Conservation (phyloP, 2,113 vertebrate genomes). For the Bubo blakistoni region DNA sequence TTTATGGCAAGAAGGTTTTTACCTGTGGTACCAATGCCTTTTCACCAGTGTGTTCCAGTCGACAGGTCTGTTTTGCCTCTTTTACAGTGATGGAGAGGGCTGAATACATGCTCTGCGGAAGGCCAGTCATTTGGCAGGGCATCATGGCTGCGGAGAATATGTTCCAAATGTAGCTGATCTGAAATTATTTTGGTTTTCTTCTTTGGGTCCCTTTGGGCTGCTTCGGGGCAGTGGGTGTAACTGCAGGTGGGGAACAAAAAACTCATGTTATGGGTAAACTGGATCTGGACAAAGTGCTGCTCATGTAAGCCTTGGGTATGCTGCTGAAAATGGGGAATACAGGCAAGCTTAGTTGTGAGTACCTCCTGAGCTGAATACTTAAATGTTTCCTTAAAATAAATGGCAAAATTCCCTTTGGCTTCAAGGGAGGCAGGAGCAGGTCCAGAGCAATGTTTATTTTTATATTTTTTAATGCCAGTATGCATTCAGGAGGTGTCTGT, state of each 20-base stretch:
- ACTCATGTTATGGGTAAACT: background rate
- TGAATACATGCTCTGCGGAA: background rate
- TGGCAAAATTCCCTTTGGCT: background rate
- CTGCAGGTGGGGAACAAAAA: background rate
- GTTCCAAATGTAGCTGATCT: background rate
- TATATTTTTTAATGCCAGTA: background rate
- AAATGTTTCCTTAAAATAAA: background rate
- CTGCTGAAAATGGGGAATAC: background rate
- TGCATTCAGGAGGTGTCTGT: background rate
- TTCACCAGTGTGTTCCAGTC: conserved; percentile 88
- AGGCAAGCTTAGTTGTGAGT: background rate
- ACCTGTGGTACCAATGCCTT: conserved; percentile 97
- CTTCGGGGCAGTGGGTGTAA: background rate
- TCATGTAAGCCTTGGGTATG: background rate
- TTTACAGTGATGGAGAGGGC: background rate
- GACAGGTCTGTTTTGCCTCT: conserved; percentile 82
- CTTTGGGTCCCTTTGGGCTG: background rate
- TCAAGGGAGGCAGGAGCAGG: background rate
- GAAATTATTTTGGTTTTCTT: background rate
- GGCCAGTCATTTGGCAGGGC: background rate
- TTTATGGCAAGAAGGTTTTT: conserved; percentile 92
- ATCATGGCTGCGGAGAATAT: background rate
- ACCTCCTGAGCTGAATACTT: background rate
- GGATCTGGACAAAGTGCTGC: background rate
- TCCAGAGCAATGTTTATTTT: background rate